phyloP scores from a whole-genome alignment of 2,888 invertebrate species.

The Aethes cnicana region DNA sequence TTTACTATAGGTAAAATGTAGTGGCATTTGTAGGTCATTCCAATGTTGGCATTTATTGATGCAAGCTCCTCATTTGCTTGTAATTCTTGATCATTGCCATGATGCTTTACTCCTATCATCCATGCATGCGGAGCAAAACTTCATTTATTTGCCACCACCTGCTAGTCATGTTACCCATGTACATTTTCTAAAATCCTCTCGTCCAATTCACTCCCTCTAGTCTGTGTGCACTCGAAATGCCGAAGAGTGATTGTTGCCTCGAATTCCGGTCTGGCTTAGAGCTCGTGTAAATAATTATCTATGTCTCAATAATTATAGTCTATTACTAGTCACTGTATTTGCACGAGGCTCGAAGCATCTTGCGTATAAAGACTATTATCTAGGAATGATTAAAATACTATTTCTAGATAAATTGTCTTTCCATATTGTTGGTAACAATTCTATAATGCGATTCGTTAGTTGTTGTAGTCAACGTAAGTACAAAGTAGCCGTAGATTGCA shows the following conservation, averaged over 20 bases:
- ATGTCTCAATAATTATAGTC: conserved; percentile 1
- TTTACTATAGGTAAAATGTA: conserved; percentile 43
- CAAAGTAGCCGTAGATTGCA: conserved; percentile 71
- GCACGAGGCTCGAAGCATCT: conserved; percentile 44
- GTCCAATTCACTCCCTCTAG: conserved; percentile 72
- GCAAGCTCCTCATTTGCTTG: conserved; percentile 31
- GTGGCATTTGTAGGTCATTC: conserved; percentile 45
- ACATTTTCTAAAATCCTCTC: conserved; percentile 49
- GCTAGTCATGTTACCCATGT: conserved; percentile 36
- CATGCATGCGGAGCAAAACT: conserved; percentile 33
- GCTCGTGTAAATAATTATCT: conserved; percentile 41
- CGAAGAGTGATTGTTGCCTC: conserved; percentile 77
- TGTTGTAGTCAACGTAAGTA: conserved; percentile 66
- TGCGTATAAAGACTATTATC: conserved; percentile 33
- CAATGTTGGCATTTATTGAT: conserved; percentile 50
- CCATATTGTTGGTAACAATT: conserved; percentile 48
- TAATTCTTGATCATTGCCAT: conserved; percentile 34
- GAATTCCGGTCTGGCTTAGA: conserved; percentile 44
- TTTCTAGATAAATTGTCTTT: conserved; percentile 44
- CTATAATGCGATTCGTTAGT: conserved; percentile 42
- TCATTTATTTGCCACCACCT: conserved; percentile 31
- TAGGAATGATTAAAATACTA: conserved; percentile 26
- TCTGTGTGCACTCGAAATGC: conserved; percentile 73
- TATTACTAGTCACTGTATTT: conserved; percentile 32
- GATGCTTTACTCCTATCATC: conserved; percentile 35